Conservation (phyloP, 2,888 invertebrate species). For the Hylaea fasciaria region DNA sequence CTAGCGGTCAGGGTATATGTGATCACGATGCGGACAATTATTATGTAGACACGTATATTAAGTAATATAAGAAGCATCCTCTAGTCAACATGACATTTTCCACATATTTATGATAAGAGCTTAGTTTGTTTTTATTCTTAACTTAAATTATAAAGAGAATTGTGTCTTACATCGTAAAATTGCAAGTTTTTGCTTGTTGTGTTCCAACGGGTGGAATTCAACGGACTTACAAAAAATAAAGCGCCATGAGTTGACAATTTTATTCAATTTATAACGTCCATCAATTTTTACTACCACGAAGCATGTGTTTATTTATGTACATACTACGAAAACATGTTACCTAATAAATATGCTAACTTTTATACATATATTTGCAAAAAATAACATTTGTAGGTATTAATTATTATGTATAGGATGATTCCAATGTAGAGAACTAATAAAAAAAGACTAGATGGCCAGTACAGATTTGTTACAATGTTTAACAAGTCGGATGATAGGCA, state of each 20-base stretch:
- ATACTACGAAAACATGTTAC: not conserved
- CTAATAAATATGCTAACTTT: not conserved
- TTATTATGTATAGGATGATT: not conserved
- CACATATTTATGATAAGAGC: too few species aligned
- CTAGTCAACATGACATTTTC: too few species aligned
- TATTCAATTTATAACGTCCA: not conserved
- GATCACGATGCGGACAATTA: too few species aligned
- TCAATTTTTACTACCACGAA: slow-evolving; percentile 1
- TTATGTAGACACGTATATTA: too few species aligned
- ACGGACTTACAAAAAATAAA: not conserved
- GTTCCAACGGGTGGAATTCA: not conserved
- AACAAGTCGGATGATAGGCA: too few species aligned
- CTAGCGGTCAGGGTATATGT: too few species aligned
- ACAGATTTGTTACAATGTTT: too few species aligned
- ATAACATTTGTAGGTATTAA: not conserved
- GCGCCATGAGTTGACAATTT: not conserved
- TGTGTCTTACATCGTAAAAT: too few species aligned
- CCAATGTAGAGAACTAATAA: not conserved
- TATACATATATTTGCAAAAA: not conserved
- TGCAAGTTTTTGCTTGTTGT: not conserved
- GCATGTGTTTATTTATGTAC: not conserved
- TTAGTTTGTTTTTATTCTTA: too few species aligned
- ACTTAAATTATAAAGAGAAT: too few species aligned
- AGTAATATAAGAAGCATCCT: too few species aligned
- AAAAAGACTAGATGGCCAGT: not conserved